A percentile compares a stretch with the other conserved stretches of the same genome.
phyloP scores from a whole-genome alignment of 2,797 vertebrate species.

The Diplodus puntazzo region DNA sequence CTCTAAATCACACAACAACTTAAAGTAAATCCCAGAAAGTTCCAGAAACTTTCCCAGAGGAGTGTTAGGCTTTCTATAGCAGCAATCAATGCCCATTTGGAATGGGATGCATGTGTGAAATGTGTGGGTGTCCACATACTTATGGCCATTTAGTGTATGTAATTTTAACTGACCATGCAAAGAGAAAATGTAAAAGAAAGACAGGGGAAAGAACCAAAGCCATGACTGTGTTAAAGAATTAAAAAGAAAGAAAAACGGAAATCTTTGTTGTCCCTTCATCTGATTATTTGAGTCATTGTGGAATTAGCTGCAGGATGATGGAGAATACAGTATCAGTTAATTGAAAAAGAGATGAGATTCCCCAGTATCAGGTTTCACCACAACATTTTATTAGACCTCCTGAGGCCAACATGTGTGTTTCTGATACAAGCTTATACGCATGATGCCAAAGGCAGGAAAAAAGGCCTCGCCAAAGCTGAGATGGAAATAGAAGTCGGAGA shows the following conservation, averaged over 20 bases:
- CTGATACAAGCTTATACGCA: constrained; percentile 17
- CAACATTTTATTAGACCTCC: constrained; percentile 32
- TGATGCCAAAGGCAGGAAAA: constrained; percentile 12
- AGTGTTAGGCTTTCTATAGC: no score
- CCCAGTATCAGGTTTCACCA: constrained; percentile 27
- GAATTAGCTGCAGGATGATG: constrained; percentile 13
- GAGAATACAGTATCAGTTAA: constrained; percentile 6
- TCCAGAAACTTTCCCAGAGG: not conserved
- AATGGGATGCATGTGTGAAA: constrained; percentile 3
- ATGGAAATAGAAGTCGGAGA: constrained; percentile 27
- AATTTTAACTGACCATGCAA: constrained; percentile 6
- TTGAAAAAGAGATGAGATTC: constrained; percentile 26
- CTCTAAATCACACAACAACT: no score
- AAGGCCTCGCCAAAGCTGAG: constrained; percentile 4
- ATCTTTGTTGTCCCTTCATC: not conserved
- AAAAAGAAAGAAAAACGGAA: not conserved
- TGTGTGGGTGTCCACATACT: constrained; percentile 29
- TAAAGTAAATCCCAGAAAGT: no score
- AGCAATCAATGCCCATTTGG: not conserved
- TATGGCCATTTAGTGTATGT: not conserved
- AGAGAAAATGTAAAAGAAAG: constrained; percentile 11
- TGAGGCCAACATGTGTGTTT: constrained; percentile 35
- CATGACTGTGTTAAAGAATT: not conserved
- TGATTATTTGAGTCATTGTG: constrained; percentile 2
- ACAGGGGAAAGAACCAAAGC: not conserved